Percentiles rank a stretch among this genome's conserved stretches.
Conservation (phyloP, 2,888 invertebrate species). For the Agriotes lineatus region DNA sequence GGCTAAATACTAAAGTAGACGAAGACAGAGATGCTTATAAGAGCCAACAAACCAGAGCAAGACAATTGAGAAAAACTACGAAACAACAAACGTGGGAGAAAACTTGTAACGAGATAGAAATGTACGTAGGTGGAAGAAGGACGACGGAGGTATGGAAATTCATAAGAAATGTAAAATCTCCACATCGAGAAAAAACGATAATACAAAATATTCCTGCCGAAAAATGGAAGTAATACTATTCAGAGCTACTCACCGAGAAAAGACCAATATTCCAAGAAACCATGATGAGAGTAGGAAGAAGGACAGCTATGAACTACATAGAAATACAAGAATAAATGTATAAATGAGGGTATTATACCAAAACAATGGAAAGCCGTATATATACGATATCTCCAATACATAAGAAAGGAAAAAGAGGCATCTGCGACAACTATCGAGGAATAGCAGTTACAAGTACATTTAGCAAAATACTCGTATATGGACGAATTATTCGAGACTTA, state of each 20-base stretch:
- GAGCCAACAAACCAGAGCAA: neutral
- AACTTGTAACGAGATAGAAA: too few relatives aligned
- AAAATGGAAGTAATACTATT: neutral
- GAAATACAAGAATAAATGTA: neutral
- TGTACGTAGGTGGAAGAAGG: neutral
- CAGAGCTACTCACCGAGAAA: neutral
- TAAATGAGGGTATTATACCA: constrained; percentile 1
- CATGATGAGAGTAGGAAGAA: neutral
- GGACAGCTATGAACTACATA: neutral
- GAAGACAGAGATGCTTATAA: constrained; percentile 4
- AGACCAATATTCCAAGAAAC: neutral
- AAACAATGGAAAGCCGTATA: neutral
- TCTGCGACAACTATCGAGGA: neutral
- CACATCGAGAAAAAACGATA: neutral
- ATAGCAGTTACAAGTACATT: neutral
- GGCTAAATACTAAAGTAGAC: neutral
- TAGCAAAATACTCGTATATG: neutral
- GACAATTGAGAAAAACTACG: too few relatives aligned
- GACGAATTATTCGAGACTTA: constrained; percentile 2
- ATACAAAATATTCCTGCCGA: neutral
- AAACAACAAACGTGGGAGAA: too few relatives aligned
- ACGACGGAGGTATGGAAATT: neutral
- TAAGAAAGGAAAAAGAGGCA: neutral
- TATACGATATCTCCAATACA: constrained; percentile 3
- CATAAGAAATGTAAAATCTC: neutral